These are phyloP conservation scores for Mohoua ochrocephala DNA, from an alignment of 2,113 vertebrate species.

Conservation along the genomic window DNA sequence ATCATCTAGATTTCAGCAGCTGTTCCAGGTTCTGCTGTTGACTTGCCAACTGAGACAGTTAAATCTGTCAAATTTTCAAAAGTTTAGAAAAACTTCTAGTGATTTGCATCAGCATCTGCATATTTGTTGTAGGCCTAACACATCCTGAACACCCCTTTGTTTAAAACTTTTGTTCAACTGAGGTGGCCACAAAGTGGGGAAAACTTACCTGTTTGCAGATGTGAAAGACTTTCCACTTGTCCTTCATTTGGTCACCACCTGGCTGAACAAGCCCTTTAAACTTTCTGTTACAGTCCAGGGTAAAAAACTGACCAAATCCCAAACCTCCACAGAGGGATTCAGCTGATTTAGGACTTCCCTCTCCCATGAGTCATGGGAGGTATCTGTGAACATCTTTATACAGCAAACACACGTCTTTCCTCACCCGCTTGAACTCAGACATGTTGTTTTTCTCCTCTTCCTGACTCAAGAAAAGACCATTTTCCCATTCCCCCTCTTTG, in stretches of 20 bases:
- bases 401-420: neutral
- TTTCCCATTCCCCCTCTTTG: neutral
- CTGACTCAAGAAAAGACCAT: neutral
- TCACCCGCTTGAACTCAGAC: neutral
- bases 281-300: neutral
- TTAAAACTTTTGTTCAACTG: neutral
- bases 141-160: neutral
- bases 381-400: neutral
- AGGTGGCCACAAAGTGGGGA: fast-evolving
- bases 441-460: neutral
- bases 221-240: neutral
- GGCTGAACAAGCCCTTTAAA: neutral
- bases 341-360: neutral
- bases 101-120: neutral
- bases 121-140: neutral
- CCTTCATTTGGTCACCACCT: neutral
- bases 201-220: neutral
- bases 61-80: neutral
- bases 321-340: neutral
- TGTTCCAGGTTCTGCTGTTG: neutral
- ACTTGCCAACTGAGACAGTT: neutral
- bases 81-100: neutral
- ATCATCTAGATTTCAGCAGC: neutral
- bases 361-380: neutral
- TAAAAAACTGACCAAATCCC: neutral